Percentiles rank a stretch among this genome's conserved stretches.
These are phyloP conservation scores for Drosophila prostipennis DNA, from an alignment of 2,888 invertebrate species.

Conservation along the genomic window DNA sequence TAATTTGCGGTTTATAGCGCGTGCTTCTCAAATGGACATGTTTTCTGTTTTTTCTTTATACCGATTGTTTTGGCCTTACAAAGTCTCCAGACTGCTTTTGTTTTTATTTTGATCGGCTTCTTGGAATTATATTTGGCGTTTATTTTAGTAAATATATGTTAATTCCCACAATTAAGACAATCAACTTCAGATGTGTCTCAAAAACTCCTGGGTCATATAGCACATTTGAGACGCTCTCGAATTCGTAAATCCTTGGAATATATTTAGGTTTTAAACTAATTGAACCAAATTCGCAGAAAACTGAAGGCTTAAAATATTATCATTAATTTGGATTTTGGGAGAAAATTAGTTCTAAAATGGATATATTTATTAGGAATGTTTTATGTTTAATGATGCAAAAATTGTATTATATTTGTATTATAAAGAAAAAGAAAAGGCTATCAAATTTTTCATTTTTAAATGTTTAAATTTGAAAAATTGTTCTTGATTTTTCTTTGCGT, in stretches of 20 bases:
- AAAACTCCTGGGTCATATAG: slow-evolving; percentile 35
- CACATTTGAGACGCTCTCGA: not conserved
- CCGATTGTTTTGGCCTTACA: slow-evolving; percentile 20
- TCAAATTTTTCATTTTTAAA: no score
- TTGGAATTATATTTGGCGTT: slow-evolving; percentile 27
- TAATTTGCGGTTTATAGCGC: slow-evolving; percentile 20
- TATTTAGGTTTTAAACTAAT: slow-evolving; percentile 25
- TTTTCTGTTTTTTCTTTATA: not conserved
- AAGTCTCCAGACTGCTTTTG: slow-evolving; percentile 9
- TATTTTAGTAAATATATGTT: slow-evolving; percentile 43
- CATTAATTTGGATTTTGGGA: not conserved
- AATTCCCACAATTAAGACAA: slow-evolving; percentile 42
- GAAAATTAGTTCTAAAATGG: not conserved
- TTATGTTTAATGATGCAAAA: no score
- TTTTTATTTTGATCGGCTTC: slow-evolving; percentile 41
- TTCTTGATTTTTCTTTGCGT: no score
- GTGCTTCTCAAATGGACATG: slow-evolving; percentile 6
- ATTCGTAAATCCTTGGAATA: slow-evolving; percentile 26
- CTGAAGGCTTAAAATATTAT: slow-evolving; percentile 14
- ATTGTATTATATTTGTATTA: no score
- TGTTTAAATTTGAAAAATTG: no score
- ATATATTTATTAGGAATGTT: no score
- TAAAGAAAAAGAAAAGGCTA: no score
- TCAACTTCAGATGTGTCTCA: slow-evolving; percentile 16
- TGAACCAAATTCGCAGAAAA: not conserved